Evolutionary conservation across 2,888 invertebrate genomes (phyloP), one percentile per base, ranked within the genome.

Genomic region (Epinotia demarniana): DNA sequence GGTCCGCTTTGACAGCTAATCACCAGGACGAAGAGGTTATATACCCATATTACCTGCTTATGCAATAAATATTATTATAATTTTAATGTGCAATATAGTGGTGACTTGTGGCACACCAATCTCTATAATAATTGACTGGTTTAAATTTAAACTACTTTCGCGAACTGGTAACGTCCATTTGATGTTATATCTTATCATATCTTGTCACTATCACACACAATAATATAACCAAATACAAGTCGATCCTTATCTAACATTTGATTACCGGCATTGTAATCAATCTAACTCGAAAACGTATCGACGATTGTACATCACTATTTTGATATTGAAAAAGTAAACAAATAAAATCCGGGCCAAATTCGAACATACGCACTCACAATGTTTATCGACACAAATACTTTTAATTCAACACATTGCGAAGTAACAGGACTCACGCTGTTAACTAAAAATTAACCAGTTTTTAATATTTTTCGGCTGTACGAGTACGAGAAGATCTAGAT

Each of bases 291-390:
- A 63, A 60, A 27, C 58, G 27, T 55, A 75, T 66, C 71, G 71
- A 75, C 19, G 64, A 0, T 63, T n/a, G 9, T 16, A 62, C 75
- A 33, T 16, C 75, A 72, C 72, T 75, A 75, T 64, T 62, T 72
- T 61, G 55, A 61, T 39, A 70, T 68, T 63, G 16, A 46, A 66
- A 58, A 72, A n/a, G 53, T 75, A 75, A 71, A 72, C 62, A 72
- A 63, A 62, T n/a, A 62, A 72, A 75, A 75, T 72, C 75, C 46
- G 66, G 72, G 61, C 71, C 61, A 75, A 75, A 75, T 71, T 71
- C 46, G 53, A 55, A 61, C 23, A 62, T 9, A 62, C 62, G 69
- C 75, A 71, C 70, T 75, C 19, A 33, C 46, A 57, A 63, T 69
- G 16, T 69, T 55, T 60, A 66, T 66, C 53, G 49, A 57, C 61